Conservation (phyloP, 2,113 vertebrate genomes). For the Puntigrus tetrazona region DNA sequence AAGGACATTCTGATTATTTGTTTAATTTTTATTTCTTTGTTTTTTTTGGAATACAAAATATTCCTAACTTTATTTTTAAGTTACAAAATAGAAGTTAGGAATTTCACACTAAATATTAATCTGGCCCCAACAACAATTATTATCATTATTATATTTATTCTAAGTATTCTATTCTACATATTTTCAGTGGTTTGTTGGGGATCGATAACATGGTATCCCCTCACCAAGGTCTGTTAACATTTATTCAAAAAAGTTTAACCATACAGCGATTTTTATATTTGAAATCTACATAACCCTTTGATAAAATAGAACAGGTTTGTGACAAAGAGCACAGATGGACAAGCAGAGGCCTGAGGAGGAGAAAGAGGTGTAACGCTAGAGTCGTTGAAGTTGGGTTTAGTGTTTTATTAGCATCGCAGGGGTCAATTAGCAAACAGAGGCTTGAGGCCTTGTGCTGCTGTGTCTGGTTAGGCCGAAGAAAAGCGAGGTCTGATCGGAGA, state of each 20-base stretch:
- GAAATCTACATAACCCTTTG: neutral
- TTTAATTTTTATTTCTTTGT: neutral
- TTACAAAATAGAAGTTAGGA: neutral
- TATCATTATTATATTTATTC: neutral
- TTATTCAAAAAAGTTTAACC: neutral
- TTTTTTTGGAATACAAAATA: neutral
- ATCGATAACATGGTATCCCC: neutral
- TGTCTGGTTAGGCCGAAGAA: conserved; percentile 17
- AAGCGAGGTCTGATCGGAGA: conserved; percentile 32
- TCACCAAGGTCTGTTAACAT: neutral
- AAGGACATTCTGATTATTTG: too few relatives aligned
- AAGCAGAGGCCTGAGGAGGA: neutral
- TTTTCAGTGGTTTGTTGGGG: neutral
- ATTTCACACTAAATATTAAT: neutral
- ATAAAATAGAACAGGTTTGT: neutral
- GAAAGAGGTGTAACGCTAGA: neutral
- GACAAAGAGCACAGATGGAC: conserved; percentile 24
- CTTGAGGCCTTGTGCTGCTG: conserved; percentile 3
- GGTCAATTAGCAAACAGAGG: conserved; percentile 46
- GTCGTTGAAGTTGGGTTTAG: conserved; percentile 53
- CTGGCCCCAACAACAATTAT: neutral
- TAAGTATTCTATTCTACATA: neutral
- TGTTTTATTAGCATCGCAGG: conserved; percentile 43
- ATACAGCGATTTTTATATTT: neutral
- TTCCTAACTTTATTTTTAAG: neutral